Evolutionary conservation across 2,113 vertebrate species (phyloP).

Genomic region (Halichoerus grypus): DNA sequence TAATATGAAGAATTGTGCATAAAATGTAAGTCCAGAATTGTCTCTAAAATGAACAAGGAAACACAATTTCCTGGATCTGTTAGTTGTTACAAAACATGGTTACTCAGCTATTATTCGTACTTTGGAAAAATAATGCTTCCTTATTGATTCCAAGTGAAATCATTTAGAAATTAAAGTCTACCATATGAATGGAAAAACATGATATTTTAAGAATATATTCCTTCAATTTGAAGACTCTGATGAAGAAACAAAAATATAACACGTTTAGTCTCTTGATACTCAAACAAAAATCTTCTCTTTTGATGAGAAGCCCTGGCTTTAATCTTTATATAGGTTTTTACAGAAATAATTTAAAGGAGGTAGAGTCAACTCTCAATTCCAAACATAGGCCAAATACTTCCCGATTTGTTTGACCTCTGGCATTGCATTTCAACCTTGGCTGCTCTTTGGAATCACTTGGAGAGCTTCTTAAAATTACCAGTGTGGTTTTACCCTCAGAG

Average conservation of each 20-base stretch:
- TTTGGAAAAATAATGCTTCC: not conserved
- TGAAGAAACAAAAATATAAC: not conserved
- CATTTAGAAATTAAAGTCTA: slow-evolving; percentile 16
- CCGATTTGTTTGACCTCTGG: not conserved
- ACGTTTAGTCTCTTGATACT: not conserved
- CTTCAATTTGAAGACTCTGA: slow-evolving; percentile 45
- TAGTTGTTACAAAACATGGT: slow-evolving; percentile 3
- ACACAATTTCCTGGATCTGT: slow-evolving; percentile 17
- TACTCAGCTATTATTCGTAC: not conserved
- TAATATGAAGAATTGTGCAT: slow-evolving; percentile 34
- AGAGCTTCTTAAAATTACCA: not conserved
- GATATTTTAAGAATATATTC: not conserved
- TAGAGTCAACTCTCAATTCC: not conserved
- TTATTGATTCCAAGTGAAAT: slow-evolving; percentile 14
- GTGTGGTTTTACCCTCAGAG: not conserved
- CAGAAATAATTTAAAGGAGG: not conserved
- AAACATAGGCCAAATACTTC: not conserved
- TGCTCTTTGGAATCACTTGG: not conserved
- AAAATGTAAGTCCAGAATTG: not conserved
- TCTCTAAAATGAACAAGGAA: slow-evolving; percentile 43
- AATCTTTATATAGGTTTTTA: not conserved
- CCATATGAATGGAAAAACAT: not conserved
- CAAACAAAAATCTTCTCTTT: not conserved
- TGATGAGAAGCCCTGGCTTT: not conserved
- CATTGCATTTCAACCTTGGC: not conserved